Evolutionary conservation across 2,888 invertebrate genomes (phyloP), one percentile per base, ranked within the genome.

Genomic region (Andricus curvator): DNA sequence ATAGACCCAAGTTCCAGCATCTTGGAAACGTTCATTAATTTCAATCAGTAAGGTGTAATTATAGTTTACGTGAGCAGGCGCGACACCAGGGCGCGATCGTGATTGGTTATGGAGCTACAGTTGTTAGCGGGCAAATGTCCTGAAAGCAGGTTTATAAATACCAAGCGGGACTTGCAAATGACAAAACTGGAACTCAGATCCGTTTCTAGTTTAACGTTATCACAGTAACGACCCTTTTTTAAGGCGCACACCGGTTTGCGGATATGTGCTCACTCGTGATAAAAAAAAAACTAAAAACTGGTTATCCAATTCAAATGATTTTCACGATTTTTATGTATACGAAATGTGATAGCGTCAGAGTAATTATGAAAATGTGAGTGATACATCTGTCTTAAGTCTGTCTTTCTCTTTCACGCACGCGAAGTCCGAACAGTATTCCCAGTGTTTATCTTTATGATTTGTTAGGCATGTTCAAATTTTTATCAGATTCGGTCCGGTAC

Each of bases 91-190:
- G 41, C 22, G 22, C 17, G 68, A 68, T 68, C 48, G 68, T 25
- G 48, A 68, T 68, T 68, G 48, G 67, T 44, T 67, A 48, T 17
- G 17, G 17, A 48, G 17, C 6, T 17, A 44, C 67, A 29, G 25
- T 29, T 44, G 48, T n/a, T 74, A 74, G 37, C 74, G 37, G 74
- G 9, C 22, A 33, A 74, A 60, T 74, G 22, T 74, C 29, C 56
- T 74, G 56, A 60, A 22, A 74, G 56, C 74, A 74, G 74, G 37
- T 74, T 74, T 37, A 74, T 56, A 74, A 74, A 74, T 74, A 33
- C 74, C n/a, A 37, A 74, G 37, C 33, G 56, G 56, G 33, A 56
- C 37, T 37, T 60, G 51, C 56, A 74, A 74, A 74, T 60, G 56
- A 60, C 56, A 74, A 74, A 74, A 74, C 56, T 60, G 37, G 56